Evolutionary conservation across 2,113 vertebrate species (phyloP).

Genomic region (Varanus komodoensis): DNA sequence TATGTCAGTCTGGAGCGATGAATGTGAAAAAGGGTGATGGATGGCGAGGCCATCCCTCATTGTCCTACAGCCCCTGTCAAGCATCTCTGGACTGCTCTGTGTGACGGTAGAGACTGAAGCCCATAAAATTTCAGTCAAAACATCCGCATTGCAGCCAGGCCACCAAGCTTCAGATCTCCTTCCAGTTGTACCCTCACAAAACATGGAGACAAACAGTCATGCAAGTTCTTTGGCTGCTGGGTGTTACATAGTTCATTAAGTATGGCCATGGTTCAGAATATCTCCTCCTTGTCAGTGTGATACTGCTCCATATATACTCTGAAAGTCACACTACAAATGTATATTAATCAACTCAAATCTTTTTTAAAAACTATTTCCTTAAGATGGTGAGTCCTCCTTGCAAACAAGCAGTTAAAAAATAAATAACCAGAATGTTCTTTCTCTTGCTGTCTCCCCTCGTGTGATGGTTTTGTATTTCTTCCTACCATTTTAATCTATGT

Average conservation of each 20-base stretch:
- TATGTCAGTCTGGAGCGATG: background rate
- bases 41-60: background rate
- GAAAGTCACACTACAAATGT: background rate
- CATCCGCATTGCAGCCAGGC: too few relatives aligned
- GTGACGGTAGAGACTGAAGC: too few relatives aligned
- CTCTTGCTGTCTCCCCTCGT: slow-evolving; percentile 2
- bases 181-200: too few relatives aligned
- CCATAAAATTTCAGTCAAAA: background rate
- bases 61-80: background rate
- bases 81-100: background rate
- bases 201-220: background rate
- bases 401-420: slow-evolving; percentile 7
- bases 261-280: background rate
- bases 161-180: background rate
- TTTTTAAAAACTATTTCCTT: background rate
- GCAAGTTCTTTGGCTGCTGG: background rate
- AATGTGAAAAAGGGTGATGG: background rate
- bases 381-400: background rate
- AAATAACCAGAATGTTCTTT: background rate
- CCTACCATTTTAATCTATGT: slow-evolving; percentile 44
- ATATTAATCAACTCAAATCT: background rate
- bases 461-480: slow-evolving; percentile 48
- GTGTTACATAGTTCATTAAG: background rate
- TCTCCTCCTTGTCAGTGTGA: background rate
- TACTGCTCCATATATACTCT: background rate